Base-by-base conservation (phyloP, 2,797 vertebrate genomes). In the Erpetoichthys calabaricus region DNA sequence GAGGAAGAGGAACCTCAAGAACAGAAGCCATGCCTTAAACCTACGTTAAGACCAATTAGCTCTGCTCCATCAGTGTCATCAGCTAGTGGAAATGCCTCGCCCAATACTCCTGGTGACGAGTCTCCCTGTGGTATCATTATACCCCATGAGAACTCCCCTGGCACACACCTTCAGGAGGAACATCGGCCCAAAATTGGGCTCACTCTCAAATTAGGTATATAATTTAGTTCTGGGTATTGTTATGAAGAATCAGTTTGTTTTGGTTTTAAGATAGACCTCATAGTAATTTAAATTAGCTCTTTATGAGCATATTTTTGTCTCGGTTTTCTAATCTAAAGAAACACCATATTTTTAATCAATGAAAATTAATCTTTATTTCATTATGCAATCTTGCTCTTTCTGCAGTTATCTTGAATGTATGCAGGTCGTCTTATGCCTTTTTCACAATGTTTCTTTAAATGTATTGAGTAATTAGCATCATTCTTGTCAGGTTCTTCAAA, bases 61-160 rank as follows among this genome's bases (percentile, higher is more conserved):
- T 89, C 94, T 5, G 94, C 94, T 0, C 92, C 96, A 0, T 98
- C 94, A 0, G 91, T 94, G 69, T 97, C 94, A 4, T 98, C 96
- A 7, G 90, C 87, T 69, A 98, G 95, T 44, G 91, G 90, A 65
- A 89, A 91, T 25, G 92, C 81, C 60, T 91, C 96, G 5, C 96
- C 96, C 45, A 88, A 94, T 77, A 91, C 92, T 1, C 92, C 92
- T 2, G 89, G 91, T 46, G 90, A 97, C 25, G 94, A 98, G 67
- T 99, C 96, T 45, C 96, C 96, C 3, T 94, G 91, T 60, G 96
- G 96, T 62, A 99, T 99, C 74, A 99, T 99, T 73, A 98, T 99
- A 68, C 96, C 96, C 56, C 94, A 98, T 3, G 96, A 99, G 78
- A 97, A 99, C 73, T 99, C 96, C 0, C 94, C 94, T 4, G 92